A percentile compares a stretch with the other conserved stretches of the same genome.
phyloP scores from a whole-genome alignment of 2,888 invertebrate genomes.

The Drosophila maculinotata region DNA sequence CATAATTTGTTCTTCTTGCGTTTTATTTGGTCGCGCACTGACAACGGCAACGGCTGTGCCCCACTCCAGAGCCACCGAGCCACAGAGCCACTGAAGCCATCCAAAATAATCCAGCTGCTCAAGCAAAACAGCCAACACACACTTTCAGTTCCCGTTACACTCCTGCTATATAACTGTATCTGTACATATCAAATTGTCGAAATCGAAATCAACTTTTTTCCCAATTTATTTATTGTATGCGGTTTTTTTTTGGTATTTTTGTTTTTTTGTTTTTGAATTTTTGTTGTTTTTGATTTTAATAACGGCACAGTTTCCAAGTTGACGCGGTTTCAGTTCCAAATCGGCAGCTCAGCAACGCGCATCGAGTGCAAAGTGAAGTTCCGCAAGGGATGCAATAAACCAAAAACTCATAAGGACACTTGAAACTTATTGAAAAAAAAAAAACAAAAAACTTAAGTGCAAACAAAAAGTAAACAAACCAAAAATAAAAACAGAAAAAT shows the following conservation, averaged over 20 bases:
- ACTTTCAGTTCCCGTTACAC: slow-evolving; percentile 21
- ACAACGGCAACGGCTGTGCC: slow-evolving; percentile 56
- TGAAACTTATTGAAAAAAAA: not conserved
- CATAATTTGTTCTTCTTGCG: slow-evolving; percentile 23
- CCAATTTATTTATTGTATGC: not conserved
- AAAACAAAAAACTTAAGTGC: not conserved
- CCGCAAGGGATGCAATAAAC: not conserved
- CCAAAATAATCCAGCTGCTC: not conserved
- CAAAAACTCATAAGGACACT: slow-evolving; percentile 5
- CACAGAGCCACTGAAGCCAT: not conserved
- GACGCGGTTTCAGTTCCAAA: slow-evolving; percentile 26
- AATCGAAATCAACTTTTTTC: not conserved
- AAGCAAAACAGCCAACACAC: slow-evolving; percentile 2
- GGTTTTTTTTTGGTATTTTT: slow-evolving; percentile 1
- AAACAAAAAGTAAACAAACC: not conserved
- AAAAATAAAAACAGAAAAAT: not conserved
- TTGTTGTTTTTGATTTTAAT: slow-evolving; percentile 13
- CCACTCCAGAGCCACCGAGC: slow-evolving; percentile 17
- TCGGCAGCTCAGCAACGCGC: slow-evolving; percentile 32
- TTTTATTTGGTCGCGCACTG: slow-evolving; percentile 49
- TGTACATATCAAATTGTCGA: not conserved
- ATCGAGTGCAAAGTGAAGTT: slow-evolving; percentile 42
- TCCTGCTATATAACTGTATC: not conserved
- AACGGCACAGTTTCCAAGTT: slow-evolving; percentile 6
- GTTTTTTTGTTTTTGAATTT: slow-evolving; percentile 6